A percentile compares a stretch with the other conserved stretches of the same genome.
These are phyloP conservation scores for Notoglanidium macrostoma DNA, from an alignment of 2,797 vertebrate species.

Conservation along the genomic window DNA sequence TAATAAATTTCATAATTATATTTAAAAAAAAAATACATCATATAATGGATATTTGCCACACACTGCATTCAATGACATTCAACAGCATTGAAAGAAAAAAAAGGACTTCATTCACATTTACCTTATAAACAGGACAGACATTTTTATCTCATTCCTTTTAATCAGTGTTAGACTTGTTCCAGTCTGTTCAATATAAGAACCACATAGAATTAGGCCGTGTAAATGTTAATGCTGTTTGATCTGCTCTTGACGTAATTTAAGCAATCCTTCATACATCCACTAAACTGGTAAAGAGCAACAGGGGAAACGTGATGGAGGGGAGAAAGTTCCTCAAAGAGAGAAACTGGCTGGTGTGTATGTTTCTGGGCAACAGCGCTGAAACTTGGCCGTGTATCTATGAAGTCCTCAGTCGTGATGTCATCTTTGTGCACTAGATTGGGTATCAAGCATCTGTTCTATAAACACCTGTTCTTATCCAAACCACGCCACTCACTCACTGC, in stretches of 20 bases:
- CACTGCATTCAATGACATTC: not conserved
- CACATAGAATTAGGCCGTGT: not conserved
- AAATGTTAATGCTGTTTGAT: not conserved
- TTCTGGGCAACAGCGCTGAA: conserved; percentile 47
- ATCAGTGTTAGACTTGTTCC: not conserved
- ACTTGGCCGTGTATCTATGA: conserved; percentile 23
- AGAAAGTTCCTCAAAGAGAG: not conserved
- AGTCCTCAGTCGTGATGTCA: conserved; percentile 48
- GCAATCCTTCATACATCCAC: not conserved
- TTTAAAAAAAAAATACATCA: not conserved
- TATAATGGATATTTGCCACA: not conserved
- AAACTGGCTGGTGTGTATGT: conserved; percentile 27
- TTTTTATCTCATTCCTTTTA: not conserved
- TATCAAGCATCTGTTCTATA: conserved; percentile 49
- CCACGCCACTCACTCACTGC: conserved; percentile 43
- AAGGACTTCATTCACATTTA: not conserved
- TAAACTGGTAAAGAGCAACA: not conserved
- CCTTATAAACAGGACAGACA: not conserved
- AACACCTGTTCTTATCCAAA: conserved; percentile 47
- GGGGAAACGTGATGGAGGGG: not conserved
- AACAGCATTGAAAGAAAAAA: not conserved
- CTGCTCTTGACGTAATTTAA: not conserved
- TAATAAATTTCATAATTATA: not conserved
- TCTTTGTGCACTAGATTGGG: conserved; percentile 44
- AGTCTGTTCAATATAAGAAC: not conserved